Base-by-base conservation (phyloP, 2,888 invertebrate species). In the Craniophora ligustri region DNA sequence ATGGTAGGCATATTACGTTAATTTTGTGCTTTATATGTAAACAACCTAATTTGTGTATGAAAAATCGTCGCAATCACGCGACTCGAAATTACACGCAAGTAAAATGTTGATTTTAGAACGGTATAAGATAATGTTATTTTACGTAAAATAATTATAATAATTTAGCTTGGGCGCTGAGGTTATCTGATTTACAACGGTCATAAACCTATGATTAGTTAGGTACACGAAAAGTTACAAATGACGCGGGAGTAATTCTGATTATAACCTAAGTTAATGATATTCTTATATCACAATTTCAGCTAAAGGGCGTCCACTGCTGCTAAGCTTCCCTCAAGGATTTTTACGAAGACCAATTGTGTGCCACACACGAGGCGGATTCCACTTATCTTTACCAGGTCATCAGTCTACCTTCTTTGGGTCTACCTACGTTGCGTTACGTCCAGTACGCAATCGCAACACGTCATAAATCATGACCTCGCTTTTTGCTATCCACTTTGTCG, bases 21-120 rank as follows among this genome's bases (percentile, higher is more conserved):
- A 59, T 62, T 45, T 50, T 45, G 45, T 50, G 28, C 36, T 62
- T 38, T 50, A 46, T 34, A 66, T 59, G 40, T 50, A 59, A 62
- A 62, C 45, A 49, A 66, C 50, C 36, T 66, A 59, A 66, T 62
- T 62, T 45, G 19, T 32, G 32, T 41, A 14, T 45, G 66, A 62
- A 38, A 62, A 66, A 50, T 66, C 28, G 67, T 41, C n/a, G 21
- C 26, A 30, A 11, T 47, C 35, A 64, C 56, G 63, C 63, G 54
- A 34, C 11, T 34, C 7, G 23, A 16, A 42, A 35, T 31, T 16
- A 34, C 28, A 56, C 57, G 58, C 34, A 23, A 21, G 13, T 19
- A 21, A 36, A 21, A 38, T 14, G 10, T 10, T 16, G 21, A 54
- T 8, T 53, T 39, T 38, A 8, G 2, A 14, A 38, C 15, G 10